A percentile compares a stretch with the other conserved stretches of the same genome.
phyloP scores from a whole-genome alignment of 2,888 invertebrate genomes.

The Perdita meconis region DNA sequence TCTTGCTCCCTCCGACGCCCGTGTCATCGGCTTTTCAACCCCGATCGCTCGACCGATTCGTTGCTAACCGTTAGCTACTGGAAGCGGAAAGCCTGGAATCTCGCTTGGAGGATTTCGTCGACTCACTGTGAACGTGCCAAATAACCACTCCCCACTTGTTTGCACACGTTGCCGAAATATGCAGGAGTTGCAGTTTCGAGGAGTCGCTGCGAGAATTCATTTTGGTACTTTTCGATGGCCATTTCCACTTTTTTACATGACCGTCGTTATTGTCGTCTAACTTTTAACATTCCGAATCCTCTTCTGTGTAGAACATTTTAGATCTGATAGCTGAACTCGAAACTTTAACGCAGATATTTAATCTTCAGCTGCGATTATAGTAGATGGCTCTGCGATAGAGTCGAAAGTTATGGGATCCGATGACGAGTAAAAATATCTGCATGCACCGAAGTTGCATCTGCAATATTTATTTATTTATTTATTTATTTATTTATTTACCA shows the following conservation, averaged over 20 bases:
- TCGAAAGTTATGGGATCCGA: no score
- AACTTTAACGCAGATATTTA: no score
- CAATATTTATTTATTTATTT: no score
- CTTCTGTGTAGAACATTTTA: neutral
- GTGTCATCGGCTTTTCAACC: constrained; percentile 41
- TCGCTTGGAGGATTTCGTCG: constrained; percentile 21
- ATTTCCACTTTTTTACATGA: constrained; percentile 24
- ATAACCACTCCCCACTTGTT: constrained; percentile 19
- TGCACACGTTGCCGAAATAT: constrained; percentile 15
- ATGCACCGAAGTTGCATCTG: no score
- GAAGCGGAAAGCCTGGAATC: neutral
- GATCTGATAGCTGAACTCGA: neutral
- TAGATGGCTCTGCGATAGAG: no score
- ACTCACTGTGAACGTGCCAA: constrained; percentile 26
- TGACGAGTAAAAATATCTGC: no score
- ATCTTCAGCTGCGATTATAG: no score
- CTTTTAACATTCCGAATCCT: constrained; percentile 10
- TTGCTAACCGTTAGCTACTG: neutral
- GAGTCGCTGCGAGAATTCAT: constrained; percentile 45
- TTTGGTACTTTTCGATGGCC: constrained; percentile 15
- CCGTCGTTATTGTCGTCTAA: constrained; percentile 26
- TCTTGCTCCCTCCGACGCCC: constrained; percentile 9
- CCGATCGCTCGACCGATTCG: constrained; percentile 30
- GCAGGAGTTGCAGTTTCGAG: constrained; percentile 28
- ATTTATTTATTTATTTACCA: no score